Conservation (phyloP, 2,113 vertebrate genomes). For the Corythornis madagascariensis region DNA sequence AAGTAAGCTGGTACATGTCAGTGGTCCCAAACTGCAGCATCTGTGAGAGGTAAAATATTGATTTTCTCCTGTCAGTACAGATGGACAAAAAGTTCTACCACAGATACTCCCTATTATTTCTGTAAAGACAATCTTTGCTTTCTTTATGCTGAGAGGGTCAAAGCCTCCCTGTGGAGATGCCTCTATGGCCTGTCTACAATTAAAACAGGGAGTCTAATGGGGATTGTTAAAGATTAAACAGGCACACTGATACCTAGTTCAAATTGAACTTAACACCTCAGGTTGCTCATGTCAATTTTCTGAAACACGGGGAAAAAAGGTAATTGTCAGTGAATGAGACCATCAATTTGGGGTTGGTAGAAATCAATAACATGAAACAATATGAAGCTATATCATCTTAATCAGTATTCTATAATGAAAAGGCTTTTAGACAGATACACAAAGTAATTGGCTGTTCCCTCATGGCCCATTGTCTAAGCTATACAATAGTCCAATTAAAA, state of each 20-base stretch:
- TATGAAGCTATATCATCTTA: slow-evolving; percentile 65
- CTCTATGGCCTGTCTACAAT: slow-evolving; percentile 41
- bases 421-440: slow-evolving; percentile 67
- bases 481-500: slow-evolving; percentile 75
- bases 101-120: slow-evolving; percentile 43
- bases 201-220: slow-evolving; percentile 41
- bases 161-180: slow-evolving; percentile 5
- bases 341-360: slow-evolving; percentile 53
- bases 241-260: slow-evolving; percentile 41
- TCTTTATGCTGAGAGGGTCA: neutral
- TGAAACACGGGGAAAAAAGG: slow-evolving; percentile 73
- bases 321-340: slow-evolving; percentile 81
- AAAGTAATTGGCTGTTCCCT: slow-evolving; percentile 75
- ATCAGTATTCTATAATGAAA: slow-evolving; percentile 62
- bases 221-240: slow-evolving; percentile 73
- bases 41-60: neutral
- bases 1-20: neutral
- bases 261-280: slow-evolving; percentile 72
- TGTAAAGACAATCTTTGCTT: neutral
- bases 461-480: slow-evolving; percentile 50
- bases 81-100: neutral
- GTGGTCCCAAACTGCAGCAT: slow-evolving; percentile 1
- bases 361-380: slow-evolving; percentile 77
- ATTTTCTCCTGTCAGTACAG: slow-evolving; percentile 20
- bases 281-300: slow-evolving; percentile 67